Base-by-base conservation (phyloP, 2,113 vertebrate species). In the Pogona vitticeps region DNA sequence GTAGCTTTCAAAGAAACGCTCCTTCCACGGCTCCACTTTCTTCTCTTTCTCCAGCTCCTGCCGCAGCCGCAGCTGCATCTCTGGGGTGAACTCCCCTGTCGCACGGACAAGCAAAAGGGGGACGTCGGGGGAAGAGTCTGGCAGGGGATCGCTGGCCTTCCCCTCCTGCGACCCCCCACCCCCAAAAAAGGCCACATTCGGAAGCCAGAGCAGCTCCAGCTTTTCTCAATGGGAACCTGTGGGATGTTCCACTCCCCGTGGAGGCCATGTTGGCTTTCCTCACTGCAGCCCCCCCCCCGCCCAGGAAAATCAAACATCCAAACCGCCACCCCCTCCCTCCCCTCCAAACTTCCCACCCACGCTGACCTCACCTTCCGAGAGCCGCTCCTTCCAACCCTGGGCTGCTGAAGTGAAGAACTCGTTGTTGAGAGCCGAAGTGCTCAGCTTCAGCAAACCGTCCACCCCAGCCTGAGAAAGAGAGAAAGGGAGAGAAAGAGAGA, bases 321-420 rank as follows among this genome's bases (percentile, higher is more conserved):
- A n/a, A 23, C 26, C 26, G 13, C 23, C 3, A 33, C 6, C 18
- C 6, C 2, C 14, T 73, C 1, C 72, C 1, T 26, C 0, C 0
- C 3, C 0, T 38, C 21, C 76, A 0, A n/a, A 9, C 68, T 0
- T 0, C 0, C 2, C 40, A 12, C 0, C 0, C 1, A 6, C 1
- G 0, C 0, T 12, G 33, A 42, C 5, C 95, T 95, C 90, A 99
- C 98, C 98, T 97, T 99, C 99, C 4, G 98, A 95, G 33, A 99
- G 94, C 72, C 99, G 95, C 91, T 99, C 99, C 92, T 99, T 99
- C 99, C 98, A 99, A 15, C 98, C 98, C 90, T 99, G 99, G 2
- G 98, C 98, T 26, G 99, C 99, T 12, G 98, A 99, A 1, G 98
- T 98, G 94, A 99, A 99, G 96, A 99, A 99, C 92, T 99, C 98